A percentile compares a stretch with the other conserved stretches of the same genome.
These are phyloP conservation scores for Diachrysia chrysitis DNA, from an alignment of 2,888 invertebrate species.

Conservation along the genomic window DNA sequence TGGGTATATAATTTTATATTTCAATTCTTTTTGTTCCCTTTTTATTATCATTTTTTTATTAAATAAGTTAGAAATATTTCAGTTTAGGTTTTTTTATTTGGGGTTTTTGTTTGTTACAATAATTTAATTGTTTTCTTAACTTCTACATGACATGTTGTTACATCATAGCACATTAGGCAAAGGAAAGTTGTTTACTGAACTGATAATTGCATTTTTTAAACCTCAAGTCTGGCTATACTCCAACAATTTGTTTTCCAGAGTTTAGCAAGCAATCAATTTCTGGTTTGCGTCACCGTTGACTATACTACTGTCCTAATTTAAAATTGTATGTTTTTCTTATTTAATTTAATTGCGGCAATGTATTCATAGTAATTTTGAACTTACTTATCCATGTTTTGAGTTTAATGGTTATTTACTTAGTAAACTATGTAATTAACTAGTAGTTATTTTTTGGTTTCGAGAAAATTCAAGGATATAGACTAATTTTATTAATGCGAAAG, in stretches of 20 bases:
- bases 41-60: too few species aligned
- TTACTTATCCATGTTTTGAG: not conserved
- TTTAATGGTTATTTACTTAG: not conserved
- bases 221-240: not conserved
- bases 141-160: not conserved
- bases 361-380: not conserved
- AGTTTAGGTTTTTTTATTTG: too few species aligned
- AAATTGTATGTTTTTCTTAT: not conserved
- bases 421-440: not conserved
- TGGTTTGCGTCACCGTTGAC: not conserved
- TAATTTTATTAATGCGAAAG: too few species aligned
- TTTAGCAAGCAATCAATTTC: not conserved
- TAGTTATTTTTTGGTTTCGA: not conserved
- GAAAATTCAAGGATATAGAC: too few species aligned
- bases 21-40: too few species aligned
- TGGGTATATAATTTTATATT: too few species aligned
- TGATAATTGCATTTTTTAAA: not conserved
- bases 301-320: not conserved
- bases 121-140: not conserved
- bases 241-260: conserved; percentile 6
- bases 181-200: not conserved
- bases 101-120: not conserved
- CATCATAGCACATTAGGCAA: not conserved
- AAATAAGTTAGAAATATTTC: too few species aligned
- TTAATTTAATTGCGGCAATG: not conserved